Evolutionary conservation across 2,888 invertebrate species (phyloP).

Genomic region (Notodonta ziczac): DNA sequence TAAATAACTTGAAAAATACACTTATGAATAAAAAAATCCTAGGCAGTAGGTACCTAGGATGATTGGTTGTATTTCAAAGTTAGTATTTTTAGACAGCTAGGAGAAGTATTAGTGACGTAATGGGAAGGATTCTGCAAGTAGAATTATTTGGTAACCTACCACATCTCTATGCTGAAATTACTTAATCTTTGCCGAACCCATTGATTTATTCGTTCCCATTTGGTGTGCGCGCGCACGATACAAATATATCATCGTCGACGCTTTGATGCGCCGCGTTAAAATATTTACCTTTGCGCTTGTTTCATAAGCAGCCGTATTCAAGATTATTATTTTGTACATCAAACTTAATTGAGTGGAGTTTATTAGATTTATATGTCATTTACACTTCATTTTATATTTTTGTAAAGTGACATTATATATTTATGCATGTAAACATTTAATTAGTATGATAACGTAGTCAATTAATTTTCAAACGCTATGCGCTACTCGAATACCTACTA

Average conservation of each 20-base stretch:
- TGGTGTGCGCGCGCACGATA: slow-evolving; percentile 60
- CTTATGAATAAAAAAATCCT: no score
- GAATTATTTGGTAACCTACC: no score
- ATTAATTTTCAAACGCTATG: no score
- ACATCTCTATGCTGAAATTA: neutral
- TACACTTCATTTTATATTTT: neutral
- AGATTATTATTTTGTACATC: slow-evolving; percentile 38
- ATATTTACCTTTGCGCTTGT: slow-evolving; percentile 52
- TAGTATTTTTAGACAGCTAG: no score
- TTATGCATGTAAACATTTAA: no score
- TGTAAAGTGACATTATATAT: slow-evolving; percentile 17
- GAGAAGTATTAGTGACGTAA: no score
- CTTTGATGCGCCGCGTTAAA: slow-evolving; percentile 56
- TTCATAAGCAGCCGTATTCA: slow-evolving; percentile 22
- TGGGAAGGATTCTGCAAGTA: neutral
- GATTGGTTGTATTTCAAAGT: no score
- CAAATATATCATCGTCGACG: slow-evolving; percentile 59
- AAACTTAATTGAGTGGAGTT: slow-evolving; percentile 36
- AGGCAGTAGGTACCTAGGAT: no score
- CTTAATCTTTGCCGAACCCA: slow-evolving; percentile 49
- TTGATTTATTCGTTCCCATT: slow-evolving; percentile 65
- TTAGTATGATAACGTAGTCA: no score
- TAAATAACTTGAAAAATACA: no score
- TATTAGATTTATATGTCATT: slow-evolving; percentile 26
- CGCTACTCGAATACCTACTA: no score